These are phyloP conservation scores for Liolophura sinensis DNA, from an alignment of 1,140 invertebrate species.

Conservation along the genomic window DNA sequence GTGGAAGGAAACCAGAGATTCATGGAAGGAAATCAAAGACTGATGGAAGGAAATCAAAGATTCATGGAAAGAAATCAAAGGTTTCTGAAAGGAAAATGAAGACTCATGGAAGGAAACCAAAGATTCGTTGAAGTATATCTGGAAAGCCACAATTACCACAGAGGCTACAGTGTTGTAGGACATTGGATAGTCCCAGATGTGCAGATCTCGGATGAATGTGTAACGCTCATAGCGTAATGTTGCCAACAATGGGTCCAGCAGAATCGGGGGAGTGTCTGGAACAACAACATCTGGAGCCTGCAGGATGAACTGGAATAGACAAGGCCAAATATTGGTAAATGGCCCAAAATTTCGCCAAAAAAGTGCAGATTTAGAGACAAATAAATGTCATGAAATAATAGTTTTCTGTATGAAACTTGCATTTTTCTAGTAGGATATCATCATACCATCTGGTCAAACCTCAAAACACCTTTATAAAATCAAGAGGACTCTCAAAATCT, in stretches of 20 bases:
- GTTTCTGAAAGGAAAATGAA: background rate
- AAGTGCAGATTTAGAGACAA: too few species aligned
- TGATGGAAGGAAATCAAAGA: too few species aligned
- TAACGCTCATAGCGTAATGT: conserved; percentile 49
- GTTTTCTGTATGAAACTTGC: background rate
- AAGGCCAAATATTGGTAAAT: conserved; percentile 1
- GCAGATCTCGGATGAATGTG: conserved; percentile 42
- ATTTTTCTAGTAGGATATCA: background rate
- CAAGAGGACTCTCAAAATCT: too few species aligned
- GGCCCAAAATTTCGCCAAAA: background rate
- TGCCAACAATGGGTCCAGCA: conserved; percentile 45
- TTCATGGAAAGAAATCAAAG: background rate
- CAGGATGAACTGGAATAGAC: conserved; percentile 44
- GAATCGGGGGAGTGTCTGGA: conserved; percentile 41
- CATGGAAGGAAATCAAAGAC: background rate
- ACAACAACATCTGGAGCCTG: conserved; percentile 36
- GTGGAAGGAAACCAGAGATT: background rate
- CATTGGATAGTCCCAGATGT: conserved; percentile 53
- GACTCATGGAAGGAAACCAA: background rate
- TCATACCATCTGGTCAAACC: background rate
- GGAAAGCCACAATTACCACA: conserved; percentile 33
- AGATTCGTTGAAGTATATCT: background rate
- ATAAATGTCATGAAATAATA: too few species aligned
- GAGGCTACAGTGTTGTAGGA: conserved; percentile 45
- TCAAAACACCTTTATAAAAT: too few species aligned